Evolutionary conservation across 2,888 invertebrate genomes (phyloP).

Genomic region (Sturmia bella): DNA sequence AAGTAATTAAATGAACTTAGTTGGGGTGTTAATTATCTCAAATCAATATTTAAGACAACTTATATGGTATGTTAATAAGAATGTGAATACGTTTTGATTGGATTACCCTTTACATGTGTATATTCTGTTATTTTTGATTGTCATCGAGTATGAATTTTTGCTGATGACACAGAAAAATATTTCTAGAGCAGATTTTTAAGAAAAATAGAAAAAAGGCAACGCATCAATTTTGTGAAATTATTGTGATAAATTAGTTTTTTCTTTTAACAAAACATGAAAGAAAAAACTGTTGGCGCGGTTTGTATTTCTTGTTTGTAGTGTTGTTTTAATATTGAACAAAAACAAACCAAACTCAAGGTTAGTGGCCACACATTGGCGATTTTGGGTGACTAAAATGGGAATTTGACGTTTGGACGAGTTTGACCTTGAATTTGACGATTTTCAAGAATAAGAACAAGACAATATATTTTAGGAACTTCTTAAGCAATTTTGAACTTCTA

Average conservation of each 20-base stretch:
- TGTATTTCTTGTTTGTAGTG: not conserved
- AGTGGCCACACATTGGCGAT: not conserved
- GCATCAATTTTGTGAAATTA: conserved; percentile 6
- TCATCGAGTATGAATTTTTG: not conserved
- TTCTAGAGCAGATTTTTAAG: not conserved
- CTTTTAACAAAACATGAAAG: not conserved
- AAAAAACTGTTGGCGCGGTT: conserved; percentile 3
- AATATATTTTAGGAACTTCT: too few species aligned
- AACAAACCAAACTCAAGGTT: conserved; percentile 36
- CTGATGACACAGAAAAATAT: conserved; percentile 30
- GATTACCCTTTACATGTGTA: conserved; percentile 1
- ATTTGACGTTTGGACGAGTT: too few species aligned
- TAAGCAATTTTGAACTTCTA: too few species aligned
- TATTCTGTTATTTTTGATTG: conserved; percentile 31
- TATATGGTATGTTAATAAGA: too few species aligned
- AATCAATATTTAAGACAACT: too few species aligned
- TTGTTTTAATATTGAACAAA: conserved; percentile 13
- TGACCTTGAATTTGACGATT: too few species aligned
- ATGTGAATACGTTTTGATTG: too few species aligned
- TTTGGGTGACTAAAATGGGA: too few species aligned
- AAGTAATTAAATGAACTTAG: too few species aligned
- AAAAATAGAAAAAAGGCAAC: not conserved
- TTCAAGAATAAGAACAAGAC: too few species aligned
- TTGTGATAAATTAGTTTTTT: not conserved
- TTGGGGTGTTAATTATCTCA: too few species aligned